phyloP scores from a whole-genome alignment of 1,140 invertebrate genomes.

The Reticulitermes speratus region DNA sequence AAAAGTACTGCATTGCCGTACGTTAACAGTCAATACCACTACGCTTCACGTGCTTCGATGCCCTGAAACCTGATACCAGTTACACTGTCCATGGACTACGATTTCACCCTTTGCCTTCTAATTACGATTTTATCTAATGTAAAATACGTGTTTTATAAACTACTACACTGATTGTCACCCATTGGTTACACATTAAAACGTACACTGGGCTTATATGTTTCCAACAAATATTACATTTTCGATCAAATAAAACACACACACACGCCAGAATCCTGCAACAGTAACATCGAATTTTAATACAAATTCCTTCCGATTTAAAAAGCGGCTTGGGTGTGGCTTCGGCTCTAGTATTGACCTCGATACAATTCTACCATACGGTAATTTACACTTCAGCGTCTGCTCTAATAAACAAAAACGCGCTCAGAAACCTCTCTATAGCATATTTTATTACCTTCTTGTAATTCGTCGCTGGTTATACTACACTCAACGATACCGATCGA shows the following conservation, averaged over 20 bases:
- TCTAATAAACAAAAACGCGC: background rate
- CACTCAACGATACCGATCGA: background rate
- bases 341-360: background rate
- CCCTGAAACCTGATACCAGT: background rate
- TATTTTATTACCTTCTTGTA: background rate
- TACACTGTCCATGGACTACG: background rate
- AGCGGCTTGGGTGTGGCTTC: background rate
- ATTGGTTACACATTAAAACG: background rate
- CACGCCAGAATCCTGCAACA: background rate
- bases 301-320: background rate
- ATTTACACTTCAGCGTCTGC: background rate
- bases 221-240: background rate
- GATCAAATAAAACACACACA: background rate
- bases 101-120: background rate
- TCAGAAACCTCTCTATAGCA: background rate
- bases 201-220: background rate
- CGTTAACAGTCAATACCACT: background rate
- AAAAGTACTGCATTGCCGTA: constrained; percentile 25
- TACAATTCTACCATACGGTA: background rate
- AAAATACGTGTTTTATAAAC: background rate
- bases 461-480: background rate
- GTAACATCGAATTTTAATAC: background rate
- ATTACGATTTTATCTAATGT: background rate
- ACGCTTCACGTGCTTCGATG: background rate
- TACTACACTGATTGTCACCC: background rate